Evolutionary conservation across 2,797 vertebrate species (phyloP), one percentile per base, ranked within the genome.

Genomic region (Nasua narica): DNA sequence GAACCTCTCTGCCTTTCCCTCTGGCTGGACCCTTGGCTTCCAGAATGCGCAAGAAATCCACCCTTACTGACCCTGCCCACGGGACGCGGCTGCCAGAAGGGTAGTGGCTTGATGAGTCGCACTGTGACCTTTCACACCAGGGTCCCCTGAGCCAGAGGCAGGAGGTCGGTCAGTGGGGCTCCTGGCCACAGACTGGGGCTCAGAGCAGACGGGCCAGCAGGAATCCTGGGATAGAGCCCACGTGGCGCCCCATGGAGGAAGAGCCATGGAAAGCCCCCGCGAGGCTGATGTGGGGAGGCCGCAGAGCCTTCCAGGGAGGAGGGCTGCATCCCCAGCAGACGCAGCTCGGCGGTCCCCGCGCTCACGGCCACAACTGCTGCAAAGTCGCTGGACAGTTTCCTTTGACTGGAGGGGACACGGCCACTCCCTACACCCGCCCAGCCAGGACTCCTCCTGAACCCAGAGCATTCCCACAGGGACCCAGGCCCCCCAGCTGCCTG

Each of bases 171-270:
- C 37, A 8, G 29, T 27, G 18, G 21, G 21, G 35, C 14, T 27
- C 29, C 35, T 2, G 15, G 35, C 3, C 35, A 4, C 19, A 7
- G 72, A 74, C 35, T 19, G 65, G 16, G 29, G 7, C 50, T 27
- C 46, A 69, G 50, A 69, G 46, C 23, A 6, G 40, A 46, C 52
- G 70, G 25, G 14, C 40, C 19, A 3, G 8, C 10, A 0, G 16
- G 7, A 21, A 40, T 2, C 54, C 16, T 25, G 37, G 15, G 35
- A 2, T 40, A 23, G 50, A 35, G 54, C 18, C 35, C 21, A 1
- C 0, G 14, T 5, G n/a, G 19, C 0, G 3, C 19, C 13, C 2
- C 0, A 2, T 13, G 15, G 9, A 43, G 29, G 18, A 58, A 79
- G 67, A 27, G 10, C 16, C 32, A 1, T 0, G 27, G 23, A 56